Evolutionary conservation across 2,797 vertebrate genomes (phyloP).

Genomic region (Chiroxiphia lanceolata): DNA sequence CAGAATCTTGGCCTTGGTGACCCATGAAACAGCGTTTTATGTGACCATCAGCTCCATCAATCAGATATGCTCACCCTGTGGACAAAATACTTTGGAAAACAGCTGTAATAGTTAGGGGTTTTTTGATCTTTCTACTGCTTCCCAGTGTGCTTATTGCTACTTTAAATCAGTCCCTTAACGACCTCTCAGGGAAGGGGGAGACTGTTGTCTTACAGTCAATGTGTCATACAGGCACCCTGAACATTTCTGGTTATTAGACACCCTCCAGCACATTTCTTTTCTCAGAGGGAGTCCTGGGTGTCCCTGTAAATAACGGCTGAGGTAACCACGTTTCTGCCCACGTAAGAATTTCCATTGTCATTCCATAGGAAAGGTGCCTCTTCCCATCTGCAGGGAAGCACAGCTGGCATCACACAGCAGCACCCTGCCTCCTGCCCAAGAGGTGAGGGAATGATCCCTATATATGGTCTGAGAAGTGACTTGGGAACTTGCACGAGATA

Average conservation of each 20-base stretch:
- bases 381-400: background rate
- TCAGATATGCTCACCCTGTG: background rate
- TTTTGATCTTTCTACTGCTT: background rate
- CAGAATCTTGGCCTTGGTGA: background rate
- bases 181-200: background rate
- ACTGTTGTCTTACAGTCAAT: background rate
- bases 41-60: background rate
- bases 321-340: background rate
- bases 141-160: background rate
- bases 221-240: fast-evolving
- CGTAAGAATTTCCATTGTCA: background rate
- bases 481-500: background rate
- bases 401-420: background rate
- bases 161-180: background rate
- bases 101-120: background rate
- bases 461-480: background rate
- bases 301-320: background rate
- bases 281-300: background rate
- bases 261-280: background rate
- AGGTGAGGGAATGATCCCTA: background rate
- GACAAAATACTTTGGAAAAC: background rate
- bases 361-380: background rate
- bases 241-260: background rate
- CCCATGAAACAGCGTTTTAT: background rate
- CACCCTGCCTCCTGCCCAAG: background rate